phyloP scores from a whole-genome alignment of 2,888 invertebrate genomes.

The Pristionchus maxplancki region DNA sequence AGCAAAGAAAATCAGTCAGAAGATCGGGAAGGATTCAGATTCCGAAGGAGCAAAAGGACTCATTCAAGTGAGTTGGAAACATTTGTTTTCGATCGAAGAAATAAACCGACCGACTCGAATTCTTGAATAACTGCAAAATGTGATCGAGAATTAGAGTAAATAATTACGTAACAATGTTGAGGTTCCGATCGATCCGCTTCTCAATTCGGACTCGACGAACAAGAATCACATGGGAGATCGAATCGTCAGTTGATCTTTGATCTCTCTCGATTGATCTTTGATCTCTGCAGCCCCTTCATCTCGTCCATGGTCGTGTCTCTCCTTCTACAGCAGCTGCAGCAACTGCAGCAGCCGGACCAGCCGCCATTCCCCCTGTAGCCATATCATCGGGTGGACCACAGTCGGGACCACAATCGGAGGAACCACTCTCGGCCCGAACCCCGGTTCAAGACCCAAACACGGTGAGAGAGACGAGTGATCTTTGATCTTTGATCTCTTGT shows the following conservation, averaged over 20 bases:
- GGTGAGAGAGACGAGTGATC: background rate
- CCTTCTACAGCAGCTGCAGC: background rate
- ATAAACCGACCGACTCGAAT: too few species aligned
- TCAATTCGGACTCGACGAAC: constrained; percentile 34
- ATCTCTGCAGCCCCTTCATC: background rate
- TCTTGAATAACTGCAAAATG: too few species aligned
- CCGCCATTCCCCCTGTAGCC: background rate
- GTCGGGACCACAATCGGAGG: background rate
- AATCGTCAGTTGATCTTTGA: constrained; percentile 12
- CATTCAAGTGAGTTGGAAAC: background rate
- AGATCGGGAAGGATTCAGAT: background rate
- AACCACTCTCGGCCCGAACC: background rate
- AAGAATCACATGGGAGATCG: constrained; percentile 33
- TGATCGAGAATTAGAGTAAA: too few species aligned
- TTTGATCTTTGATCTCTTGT: constrained; percentile 2
- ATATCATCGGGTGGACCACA: background rate
- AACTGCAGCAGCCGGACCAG: background rate
- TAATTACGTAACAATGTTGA: too few species aligned
- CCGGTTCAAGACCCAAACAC: background rate
- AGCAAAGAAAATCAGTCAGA: background rate
- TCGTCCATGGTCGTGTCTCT: background rate
- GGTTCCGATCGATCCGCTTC: background rate
- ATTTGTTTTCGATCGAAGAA: too few species aligned
- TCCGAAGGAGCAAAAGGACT: background rate
- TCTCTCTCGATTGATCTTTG: background rate